Base-by-base conservation (phyloP, 30 jellyfish, hydroid and myxozoan genomes). In the Rhopilema esculentum region DNA sequence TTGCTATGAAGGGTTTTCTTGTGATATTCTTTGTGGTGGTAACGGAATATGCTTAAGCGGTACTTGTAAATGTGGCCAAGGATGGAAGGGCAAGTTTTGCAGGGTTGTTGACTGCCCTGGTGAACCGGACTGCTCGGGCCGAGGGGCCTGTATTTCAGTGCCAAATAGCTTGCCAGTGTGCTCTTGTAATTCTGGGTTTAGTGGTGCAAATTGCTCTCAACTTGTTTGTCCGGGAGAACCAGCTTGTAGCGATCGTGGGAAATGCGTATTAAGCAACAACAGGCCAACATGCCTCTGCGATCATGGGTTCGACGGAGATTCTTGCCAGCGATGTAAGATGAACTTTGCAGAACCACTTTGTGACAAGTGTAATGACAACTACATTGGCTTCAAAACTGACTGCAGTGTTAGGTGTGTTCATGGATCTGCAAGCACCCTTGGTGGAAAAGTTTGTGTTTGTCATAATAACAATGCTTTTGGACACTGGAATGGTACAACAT, bases 211-310 rank as follows among this genome's bases (percentile, higher is more conserved):
- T 52, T 86, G 94, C 79, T 74, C 94, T 0, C 82, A 67, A 26
- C 30, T 86, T 23, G 94, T 86, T n/a, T 86, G 94, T 53, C 89
- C 94, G 30, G 94, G 94, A 8, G 84, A 70, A 67, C 94, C 88
- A 17, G 50, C 70, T 84, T 86, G 94, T 28, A 75, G 89, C 63
- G 65, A 68, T 25, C 88, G 94, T 7, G 94, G 94, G 21, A 40
- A 31, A 12, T 86, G 94, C 69, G 27, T 65, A 9, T 69, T 86
- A 21, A 69, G 64, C 0, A 64, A 86, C 50, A 82, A 77, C 30
- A 65, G 68, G 49, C 94, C 94, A 20, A 86, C 89, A 9, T 86
- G 94, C 31, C 51, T 63, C 1, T 86, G 94, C 33, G 62, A 75
- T 15, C 94, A 86, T 30, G 94, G 94, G 21, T 86, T 86, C 50